Percentiles rank a stretch among this genome's conserved stretches.
Conservation (phyloP, 53 echinoderm and acorn worm species). For the Temnopleurus reevesii region DNA sequence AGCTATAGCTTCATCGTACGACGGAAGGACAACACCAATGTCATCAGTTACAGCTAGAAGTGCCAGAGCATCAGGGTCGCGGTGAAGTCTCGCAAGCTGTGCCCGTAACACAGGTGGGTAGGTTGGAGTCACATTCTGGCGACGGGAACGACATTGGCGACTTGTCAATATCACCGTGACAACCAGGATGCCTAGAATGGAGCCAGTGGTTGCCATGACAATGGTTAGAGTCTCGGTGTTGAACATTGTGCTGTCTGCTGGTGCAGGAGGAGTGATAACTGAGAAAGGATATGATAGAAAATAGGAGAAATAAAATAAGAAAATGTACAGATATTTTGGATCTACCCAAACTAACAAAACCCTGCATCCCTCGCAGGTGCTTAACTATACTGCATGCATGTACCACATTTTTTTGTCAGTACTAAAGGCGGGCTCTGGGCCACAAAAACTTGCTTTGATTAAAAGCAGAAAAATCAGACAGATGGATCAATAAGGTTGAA, state of each 20-base stretch:
- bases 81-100: conserved; percentile 52
- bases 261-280: not conserved
- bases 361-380: too few relatives aligned
- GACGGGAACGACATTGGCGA: conserved; percentile 51
- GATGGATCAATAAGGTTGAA: too few relatives aligned
- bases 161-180: conserved; percentile 61
- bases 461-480: too few relatives aligned
- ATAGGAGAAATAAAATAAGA: not conserved
- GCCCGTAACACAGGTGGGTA: conserved; percentile 54
- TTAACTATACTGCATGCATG: too few relatives aligned
- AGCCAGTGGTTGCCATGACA: conserved; percentile 68
- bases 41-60: conserved; percentile 59
- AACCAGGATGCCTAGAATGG: conserved; percentile 63
- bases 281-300: not conserved
- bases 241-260: conserved; percentile 28
- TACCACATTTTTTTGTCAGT: too few relatives aligned
- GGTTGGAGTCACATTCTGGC: not conserved
- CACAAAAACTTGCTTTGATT: too few relatives aligned
- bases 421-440: too few relatives aligned
- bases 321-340: too few relatives aligned
- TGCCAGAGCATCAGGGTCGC: conserved; percentile 44
- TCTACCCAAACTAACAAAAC: too few relatives aligned
- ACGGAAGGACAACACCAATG: conserved; percentile 60
- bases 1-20: conserved; percentile 65
- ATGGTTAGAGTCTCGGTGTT: conserved; percentile 65